Evolutionary conservation across 1,140 invertebrate genomes (phyloP).

Genomic region (Anoplolepis gracilipes): DNA sequence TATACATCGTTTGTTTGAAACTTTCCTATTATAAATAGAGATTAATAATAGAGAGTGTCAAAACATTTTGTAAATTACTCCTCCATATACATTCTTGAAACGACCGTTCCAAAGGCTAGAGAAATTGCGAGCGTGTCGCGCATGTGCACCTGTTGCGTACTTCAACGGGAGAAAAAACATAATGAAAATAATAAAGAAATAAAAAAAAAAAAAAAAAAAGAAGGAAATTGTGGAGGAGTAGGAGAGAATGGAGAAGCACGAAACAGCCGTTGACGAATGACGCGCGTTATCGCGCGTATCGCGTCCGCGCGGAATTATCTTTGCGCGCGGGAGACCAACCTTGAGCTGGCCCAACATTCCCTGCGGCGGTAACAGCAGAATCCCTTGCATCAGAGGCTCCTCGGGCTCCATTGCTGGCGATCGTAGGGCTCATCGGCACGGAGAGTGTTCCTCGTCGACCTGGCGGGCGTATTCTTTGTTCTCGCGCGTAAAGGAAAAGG

Average conservation of each 20-base stretch:
- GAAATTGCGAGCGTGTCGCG: background rate
- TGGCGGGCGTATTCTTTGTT: constrained; percentile 11
- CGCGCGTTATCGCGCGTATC: background rate
- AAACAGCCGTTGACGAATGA: constrained; percentile 1
- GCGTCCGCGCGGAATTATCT: background rate
- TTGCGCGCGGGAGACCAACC: constrained; percentile 77
- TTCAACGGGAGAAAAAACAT: constrained; percentile 28
- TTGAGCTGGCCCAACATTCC: constrained; percentile 87
- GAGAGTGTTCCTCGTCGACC: background rate
- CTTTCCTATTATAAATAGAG: background rate
- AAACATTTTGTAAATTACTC: background rate
- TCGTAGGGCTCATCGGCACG: constrained; percentile 56
- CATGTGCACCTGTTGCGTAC: background rate
- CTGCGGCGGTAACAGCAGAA: constrained; percentile 89
- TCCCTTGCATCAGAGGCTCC: constrained; percentile 89
- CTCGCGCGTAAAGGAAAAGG: background rate
- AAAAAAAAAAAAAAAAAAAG: constrained; percentile 72
- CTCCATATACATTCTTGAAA: background rate
- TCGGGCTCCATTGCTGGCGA: constrained; percentile 87
- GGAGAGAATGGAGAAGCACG: background rate
- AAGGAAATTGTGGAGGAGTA: constrained; percentile 8
- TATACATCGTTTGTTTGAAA: background rate
- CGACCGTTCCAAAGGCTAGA: background rate
- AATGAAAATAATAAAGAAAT: constrained; percentile 69
- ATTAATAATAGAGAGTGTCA: background rate